Evolutionary conservation across 2,113 vertebrate species (phyloP).

Genomic region (Ailurus styani): DNA sequence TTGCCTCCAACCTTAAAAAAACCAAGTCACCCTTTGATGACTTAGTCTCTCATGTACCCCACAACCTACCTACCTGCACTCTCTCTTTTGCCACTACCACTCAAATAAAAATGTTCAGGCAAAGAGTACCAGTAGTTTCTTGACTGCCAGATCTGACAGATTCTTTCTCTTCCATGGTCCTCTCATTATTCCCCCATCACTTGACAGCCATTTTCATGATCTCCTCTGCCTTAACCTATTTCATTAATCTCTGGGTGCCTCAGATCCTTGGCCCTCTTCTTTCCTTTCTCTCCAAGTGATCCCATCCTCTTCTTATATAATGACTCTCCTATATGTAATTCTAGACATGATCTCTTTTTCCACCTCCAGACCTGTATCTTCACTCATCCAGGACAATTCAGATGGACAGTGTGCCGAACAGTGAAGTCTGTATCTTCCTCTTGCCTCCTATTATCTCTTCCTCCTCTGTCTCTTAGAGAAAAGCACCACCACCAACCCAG

Average conservation of each 20-base stretch:
- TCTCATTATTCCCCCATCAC: rapidly evolving
- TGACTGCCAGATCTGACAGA: not conserved
- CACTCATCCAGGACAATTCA: not conserved
- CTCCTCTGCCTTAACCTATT: not conserved
- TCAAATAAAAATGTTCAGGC: not conserved
- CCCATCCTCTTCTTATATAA: not conserved
- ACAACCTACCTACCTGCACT: not conserved
- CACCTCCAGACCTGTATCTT: not conserved
- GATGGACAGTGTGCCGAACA: not conserved
- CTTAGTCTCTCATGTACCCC: not conserved
- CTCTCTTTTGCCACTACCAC: not conserved
- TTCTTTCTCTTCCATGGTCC: not conserved
- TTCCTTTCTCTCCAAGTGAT: not conserved
- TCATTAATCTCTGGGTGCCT: not conserved
- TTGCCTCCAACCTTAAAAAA: not conserved
- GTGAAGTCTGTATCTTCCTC: not conserved
- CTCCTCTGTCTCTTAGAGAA: not conserved
- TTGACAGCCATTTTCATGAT: not conserved
- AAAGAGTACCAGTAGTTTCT: not conserved
- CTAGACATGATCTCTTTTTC: not conserved
- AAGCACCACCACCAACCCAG: not conserved
- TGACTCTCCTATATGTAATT: not conserved
- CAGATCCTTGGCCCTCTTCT: not conserved
- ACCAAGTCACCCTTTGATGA: not conserved
- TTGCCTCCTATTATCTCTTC: not conserved